These are phyloP conservation scores for Rhyacophila brunnea DNA, from an alignment of 1,140 invertebrate genomes.

Conservation along the genomic window DNA sequence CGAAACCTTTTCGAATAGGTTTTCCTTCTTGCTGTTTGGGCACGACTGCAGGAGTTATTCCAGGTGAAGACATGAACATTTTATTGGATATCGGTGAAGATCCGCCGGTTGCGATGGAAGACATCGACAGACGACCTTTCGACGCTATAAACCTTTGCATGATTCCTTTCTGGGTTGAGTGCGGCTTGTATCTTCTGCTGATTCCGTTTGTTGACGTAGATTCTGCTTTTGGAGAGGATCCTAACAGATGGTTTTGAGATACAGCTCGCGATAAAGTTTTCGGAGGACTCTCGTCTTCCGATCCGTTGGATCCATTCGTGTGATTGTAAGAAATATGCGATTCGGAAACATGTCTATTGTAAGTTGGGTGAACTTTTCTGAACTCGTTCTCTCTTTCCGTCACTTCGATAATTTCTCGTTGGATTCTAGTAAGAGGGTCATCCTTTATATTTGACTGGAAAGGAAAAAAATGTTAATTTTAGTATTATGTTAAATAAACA, in stretches of 20 bases:
- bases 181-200: slow-evolving; percentile 59
- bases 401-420: slow-evolving; percentile 68
- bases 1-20: slow-evolving; percentile 62
- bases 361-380: slow-evolving; percentile 58
- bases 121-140: slow-evolving; percentile 60
- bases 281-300: slow-evolving; percentile 44
- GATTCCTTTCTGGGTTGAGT: slow-evolving; percentile 65
- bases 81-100: slow-evolving; percentile 36
- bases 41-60: slow-evolving; percentile 44
- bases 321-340: slow-evolving; percentile 44
- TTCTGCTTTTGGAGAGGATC: slow-evolving; percentile 42
- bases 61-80: slow-evolving; percentile 38
- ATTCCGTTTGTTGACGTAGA: slow-evolving; percentile 46
- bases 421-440: slow-evolving; percentile 63
- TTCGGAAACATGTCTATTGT: slow-evolving; percentile 48
- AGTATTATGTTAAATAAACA: not conserved
- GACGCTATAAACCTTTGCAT: slow-evolving; percentile 77
- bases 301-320: slow-evolving; percentile 42
- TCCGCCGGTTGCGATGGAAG: slow-evolving; percentile 39
- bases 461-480: not conserved
- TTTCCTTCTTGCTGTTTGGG: slow-evolving; percentile 56
- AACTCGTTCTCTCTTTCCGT: slow-evolving; percentile 66
- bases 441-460: slow-evolving; percentile 39
- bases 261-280: slow-evolving; percentile 58
- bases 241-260: slow-evolving; percentile 58